Percentiles rank a stretch among this genome's conserved stretches.
Conservation (phyloP, 2,113 vertebrate species). For the Plotosus lineatus region DNA sequence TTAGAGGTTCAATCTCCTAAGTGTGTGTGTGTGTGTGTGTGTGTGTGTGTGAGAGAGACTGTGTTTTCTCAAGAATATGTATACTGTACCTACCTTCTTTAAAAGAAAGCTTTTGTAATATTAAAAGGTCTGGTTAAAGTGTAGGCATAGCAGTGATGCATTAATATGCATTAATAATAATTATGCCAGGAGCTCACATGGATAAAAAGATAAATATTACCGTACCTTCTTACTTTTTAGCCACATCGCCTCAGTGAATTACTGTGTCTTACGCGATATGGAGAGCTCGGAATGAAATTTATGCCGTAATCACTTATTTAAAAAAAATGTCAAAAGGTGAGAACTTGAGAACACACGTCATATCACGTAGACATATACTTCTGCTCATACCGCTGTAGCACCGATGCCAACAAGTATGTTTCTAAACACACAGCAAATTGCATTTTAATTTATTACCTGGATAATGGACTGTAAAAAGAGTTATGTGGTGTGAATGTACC, state of each 20-base stretch:
- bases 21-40: neutral
- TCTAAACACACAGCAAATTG: constrained; percentile 41
- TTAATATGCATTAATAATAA: neutral
- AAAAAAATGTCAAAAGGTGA: neutral
- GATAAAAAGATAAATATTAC: neutral
- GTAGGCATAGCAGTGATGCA: neutral
- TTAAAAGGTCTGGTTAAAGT: neutral
- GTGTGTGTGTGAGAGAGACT: neutral
- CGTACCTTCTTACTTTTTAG: neutral
- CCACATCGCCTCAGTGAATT: neutral
- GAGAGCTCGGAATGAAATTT: neutral
- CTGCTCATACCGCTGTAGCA: neutral
- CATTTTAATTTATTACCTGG: constrained; percentile 48
- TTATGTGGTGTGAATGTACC: constrained; percentile 28
- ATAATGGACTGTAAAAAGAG: constrained; percentile 34
- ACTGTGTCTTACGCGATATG: neutral
- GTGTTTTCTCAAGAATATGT: neutral
- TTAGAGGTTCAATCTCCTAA: neutral
- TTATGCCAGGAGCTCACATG: neutral
- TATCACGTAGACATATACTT: neutral
- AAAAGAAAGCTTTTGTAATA: neutral
- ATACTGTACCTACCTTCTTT: neutral
- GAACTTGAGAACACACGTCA: neutral
- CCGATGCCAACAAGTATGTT: constrained; percentile 7
- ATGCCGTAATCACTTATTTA: neutral